phyloP scores from a whole-genome alignment of 2,113 vertebrate species.

The Notarius lentiginosus region DNA sequence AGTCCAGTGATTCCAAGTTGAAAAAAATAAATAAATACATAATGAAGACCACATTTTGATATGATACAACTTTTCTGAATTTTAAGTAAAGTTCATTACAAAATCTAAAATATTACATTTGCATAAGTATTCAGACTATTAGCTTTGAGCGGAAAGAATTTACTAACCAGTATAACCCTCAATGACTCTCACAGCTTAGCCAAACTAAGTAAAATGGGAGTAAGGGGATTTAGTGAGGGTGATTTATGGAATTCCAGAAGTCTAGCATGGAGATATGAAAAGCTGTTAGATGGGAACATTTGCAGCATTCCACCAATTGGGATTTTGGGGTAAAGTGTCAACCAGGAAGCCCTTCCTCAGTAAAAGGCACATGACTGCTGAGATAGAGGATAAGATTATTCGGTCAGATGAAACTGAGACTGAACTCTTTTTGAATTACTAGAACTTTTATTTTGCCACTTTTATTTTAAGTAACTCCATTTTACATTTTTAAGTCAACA shows the following conservation, averaged over 20 bases:
- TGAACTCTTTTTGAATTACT: background rate
- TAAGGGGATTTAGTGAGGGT: background rate
- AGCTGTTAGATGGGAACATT: background rate
- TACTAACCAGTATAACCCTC: background rate
- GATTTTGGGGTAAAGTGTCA: background rate
- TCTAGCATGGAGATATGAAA: background rate
- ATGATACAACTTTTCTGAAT: background rate
- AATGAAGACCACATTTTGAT: background rate
- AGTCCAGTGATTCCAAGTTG: no score
- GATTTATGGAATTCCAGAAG: background rate
- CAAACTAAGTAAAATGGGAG: background rate
- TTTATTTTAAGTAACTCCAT: no score
- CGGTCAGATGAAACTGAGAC: background rate
- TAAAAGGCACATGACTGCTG: background rate
- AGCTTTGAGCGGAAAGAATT: background rate
- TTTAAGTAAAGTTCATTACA: background rate
- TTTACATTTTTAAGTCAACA: no score
- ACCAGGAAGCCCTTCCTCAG: background rate
- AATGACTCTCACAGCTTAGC: background rate
- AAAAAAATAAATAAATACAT: background rate
- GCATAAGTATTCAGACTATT: background rate
- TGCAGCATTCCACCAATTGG: background rate
- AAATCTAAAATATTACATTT: background rate
- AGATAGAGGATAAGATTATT: background rate
- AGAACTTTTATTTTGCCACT: no score